A percentile compares a stretch with the other conserved stretches of the same genome.
Conservation (phyloP, 2,888 invertebrate genomes). For the Chalcis sispes region DNA sequence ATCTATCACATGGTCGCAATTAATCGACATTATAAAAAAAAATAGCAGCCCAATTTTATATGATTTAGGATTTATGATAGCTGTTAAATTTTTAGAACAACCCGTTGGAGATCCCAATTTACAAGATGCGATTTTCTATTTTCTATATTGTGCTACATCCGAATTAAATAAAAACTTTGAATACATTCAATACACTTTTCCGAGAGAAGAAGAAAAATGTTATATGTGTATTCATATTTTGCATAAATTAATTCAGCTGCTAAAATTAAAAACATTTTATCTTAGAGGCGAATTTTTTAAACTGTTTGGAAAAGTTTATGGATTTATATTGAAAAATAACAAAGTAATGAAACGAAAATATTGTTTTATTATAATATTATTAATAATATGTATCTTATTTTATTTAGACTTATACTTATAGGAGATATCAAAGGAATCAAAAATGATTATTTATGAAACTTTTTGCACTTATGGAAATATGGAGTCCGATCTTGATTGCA, state of each 20-base stretch:
- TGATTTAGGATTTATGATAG: slow-evolving; percentile 39
- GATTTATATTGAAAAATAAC: slow-evolving; percentile 55
- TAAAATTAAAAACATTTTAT: slow-evolving; percentile 56
- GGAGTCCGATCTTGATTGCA: slow-evolving; percentile 63
- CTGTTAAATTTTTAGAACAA: slow-evolving; percentile 34
- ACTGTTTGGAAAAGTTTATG: slow-evolving; percentile 66
- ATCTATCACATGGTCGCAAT: slow-evolving; percentile 64
- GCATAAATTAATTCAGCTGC: slow-evolving; percentile 49
- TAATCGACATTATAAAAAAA: slow-evolving; percentile 42
- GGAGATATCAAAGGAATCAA: slow-evolving; percentile 25
- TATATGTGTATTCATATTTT: slow-evolving; percentile 55
- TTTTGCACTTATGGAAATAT: slow-evolving; percentile 68
- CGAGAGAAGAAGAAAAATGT: slow-evolving; percentile 37
- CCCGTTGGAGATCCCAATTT: slow-evolving; percentile 63
- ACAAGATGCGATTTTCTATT: slow-evolving; percentile 66
- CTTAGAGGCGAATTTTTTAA: slow-evolving; percentile 66
- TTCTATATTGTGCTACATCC: slow-evolving; percentile 60
- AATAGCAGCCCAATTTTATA: slow-evolving; percentile 35
- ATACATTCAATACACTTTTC: slow-evolving; percentile 32
- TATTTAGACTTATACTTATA: slow-evolving; percentile 23
- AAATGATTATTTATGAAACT: slow-evolving; percentile 61
- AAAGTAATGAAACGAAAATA: slow-evolving; percentile 55
- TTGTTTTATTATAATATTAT: slow-evolving; percentile 17
- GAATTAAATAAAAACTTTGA: slow-evolving; percentile 30
- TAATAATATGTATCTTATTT: slow-evolving; percentile 6